These are phyloP conservation scores for Hirudo medicinalis DNA, from an alignment of 1,140 invertebrate species.

Conservation along the genomic window DNA sequence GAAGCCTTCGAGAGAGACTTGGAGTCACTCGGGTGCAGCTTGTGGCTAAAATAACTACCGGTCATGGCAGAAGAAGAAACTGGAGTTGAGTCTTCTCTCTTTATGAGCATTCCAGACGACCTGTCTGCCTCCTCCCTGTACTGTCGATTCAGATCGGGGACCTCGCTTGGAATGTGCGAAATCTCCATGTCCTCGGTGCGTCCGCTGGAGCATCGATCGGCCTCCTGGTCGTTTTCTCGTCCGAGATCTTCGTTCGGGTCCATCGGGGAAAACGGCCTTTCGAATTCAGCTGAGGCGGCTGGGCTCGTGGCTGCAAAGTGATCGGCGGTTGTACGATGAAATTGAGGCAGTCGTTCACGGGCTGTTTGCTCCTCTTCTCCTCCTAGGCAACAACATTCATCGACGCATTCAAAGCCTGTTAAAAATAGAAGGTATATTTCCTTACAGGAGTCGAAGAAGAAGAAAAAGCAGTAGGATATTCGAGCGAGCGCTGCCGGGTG, in stretches of 20 bases:
- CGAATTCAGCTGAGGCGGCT: not conserved
- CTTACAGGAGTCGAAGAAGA: not conserved
- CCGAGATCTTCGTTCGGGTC: not conserved
- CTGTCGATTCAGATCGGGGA: too few species aligned
- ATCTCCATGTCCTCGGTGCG: conserved; percentile 1
- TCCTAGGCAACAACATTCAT: conserved; percentile 8
- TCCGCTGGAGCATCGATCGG: not conserved
- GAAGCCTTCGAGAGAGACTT: not conserved
- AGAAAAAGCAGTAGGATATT: not conserved
- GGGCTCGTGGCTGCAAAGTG: not conserved
- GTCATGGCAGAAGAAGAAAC: too few species aligned
- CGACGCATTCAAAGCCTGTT: conserved; percentile 6
- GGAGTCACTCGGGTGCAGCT: too few species aligned
- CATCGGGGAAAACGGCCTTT: not conserved
- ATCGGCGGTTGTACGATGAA: not conserved
- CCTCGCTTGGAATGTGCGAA: not conserved
- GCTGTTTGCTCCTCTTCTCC: not conserved
- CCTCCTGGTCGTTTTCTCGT: not conserved
- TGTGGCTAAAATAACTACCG: too few species aligned
- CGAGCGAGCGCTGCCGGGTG: not conserved
- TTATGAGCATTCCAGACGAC: too few species aligned
- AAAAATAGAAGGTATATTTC: not conserved
- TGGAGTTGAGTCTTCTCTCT: too few species aligned
- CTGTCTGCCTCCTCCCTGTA: too few species aligned
- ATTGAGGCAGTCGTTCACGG: not conserved